Base-by-base conservation (phyloP, 2,888 invertebrate species). In the Arenicola marina region DNA sequence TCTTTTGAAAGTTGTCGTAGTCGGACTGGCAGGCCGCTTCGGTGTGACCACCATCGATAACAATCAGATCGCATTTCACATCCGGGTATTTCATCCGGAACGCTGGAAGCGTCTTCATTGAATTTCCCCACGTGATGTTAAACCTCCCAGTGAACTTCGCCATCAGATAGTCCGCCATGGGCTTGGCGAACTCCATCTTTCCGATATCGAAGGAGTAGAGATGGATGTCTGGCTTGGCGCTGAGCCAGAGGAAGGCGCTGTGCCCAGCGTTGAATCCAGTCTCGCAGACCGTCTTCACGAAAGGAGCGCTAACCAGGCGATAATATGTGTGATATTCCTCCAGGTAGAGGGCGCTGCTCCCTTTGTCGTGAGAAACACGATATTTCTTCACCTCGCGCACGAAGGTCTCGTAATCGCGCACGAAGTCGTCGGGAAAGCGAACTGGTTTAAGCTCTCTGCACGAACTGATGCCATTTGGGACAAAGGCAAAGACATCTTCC, bases 181-280 rank as follows among this genome's bases (percentile, higher is more conserved):
- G 53, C n/a, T 33, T 26, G 24, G 61, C 18, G 43, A 57, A 61
- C 4, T 15, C 15, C 26, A 61, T 46, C 24, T 34, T 29, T 2
- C 34, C 56, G 11, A 57, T 34, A 46, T 64, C 64, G 44, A 64
- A 64, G 21, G 60, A 55, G 24, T 59, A 55, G 18, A 65, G 59
- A 7, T 54, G n/a, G 24, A 44, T 29, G 32, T 55, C 29, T 1
- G 58, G 58, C 3, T 62, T 62, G 4, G 59, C 65, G 3, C 44
- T 18, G 2, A 65, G 53, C 58, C 62, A 65, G 38, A 51, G 44
- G 18, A 65, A 44, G 7, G 65, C 51, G 45, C 62, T 59, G 29
- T 57, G 62, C 1, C 65, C 65, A 18, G 59, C 62, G 29, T 56
- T 59, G 51, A 65, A 65, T 4, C 65, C 65, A 4, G 58, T 59